Base-by-base conservation (phyloP, 2,888 invertebrate genomes). In the Teleogryllus oceanicus region DNA sequence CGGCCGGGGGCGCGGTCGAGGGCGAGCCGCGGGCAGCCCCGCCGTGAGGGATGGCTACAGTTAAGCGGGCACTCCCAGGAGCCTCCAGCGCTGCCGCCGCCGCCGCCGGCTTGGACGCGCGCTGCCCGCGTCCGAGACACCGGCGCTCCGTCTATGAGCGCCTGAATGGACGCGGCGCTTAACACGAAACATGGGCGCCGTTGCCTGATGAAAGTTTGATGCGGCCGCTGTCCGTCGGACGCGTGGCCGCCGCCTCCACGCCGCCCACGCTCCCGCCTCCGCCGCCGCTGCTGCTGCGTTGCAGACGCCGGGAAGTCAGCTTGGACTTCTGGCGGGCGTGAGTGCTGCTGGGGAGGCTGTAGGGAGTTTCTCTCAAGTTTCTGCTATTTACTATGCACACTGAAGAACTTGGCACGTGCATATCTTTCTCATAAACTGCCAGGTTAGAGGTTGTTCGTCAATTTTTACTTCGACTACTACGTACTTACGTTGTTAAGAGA, bases 151-250 rank as follows among this genome's bases (percentile, higher is more conserved):
- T 62, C 62, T n/a, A n/a, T 62, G 62, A 62, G 62, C 62, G 62
- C 62, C 62, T n/a, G n/a, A 62, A 62, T 62, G 62, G 62, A 62
- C 62, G 62, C 62, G 62, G 16, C 62, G 62, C 62, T 62, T 62
- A 62, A 62, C 62, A 62, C 62, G 62, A 62, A 62, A 62, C 62
- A 62, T 62, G 62, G 62, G 62, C 62, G 16, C 62, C 62, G 62
- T 62, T 62, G 62, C 62, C 62, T 62, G 62, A 13, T 62, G 62
- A 13, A 62, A 62, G 62, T 62, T 62, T 62, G 62, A 62, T 62
- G 62, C n/a, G 62, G n/a, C 62, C 62, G 62, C 62, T 62, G 62
- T 62, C 62, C 62, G 62, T 62, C 62, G 62, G 16, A 62, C 62
- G 62, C 62, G 62, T 62, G 62, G 62, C 13, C 62, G 62, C 37